A percentile compares a stretch with the other conserved stretches of the same genome.
Conservation (phyloP, 2,888 invertebrate genomes). For the Nysson spinosus region DNA sequence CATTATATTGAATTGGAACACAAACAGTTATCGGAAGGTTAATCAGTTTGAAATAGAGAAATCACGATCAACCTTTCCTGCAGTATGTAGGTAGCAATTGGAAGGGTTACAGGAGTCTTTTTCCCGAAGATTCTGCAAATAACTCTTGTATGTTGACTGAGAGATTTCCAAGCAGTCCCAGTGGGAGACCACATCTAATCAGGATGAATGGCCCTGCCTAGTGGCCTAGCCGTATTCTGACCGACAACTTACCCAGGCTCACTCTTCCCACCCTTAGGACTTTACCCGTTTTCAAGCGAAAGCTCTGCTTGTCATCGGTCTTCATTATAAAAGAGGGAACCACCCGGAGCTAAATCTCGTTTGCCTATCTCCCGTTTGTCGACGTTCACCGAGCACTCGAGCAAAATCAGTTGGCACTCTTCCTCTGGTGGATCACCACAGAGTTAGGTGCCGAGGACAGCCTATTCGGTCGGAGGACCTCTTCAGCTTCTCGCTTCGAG, state of each 20-base stretch:
- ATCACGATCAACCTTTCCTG: slow-evolving; percentile 21
- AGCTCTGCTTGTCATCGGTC: slow-evolving; percentile 70
- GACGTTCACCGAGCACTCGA: slow-evolving; percentile 9
- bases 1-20: too few relatives aligned
- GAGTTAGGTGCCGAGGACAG: slow-evolving; percentile 29
- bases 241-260: slow-evolving; percentile 63
- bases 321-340: slow-evolving; percentile 73
- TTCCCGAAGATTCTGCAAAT: slow-evolving; percentile 48
- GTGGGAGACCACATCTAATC: slow-evolving; percentile 71
- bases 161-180: slow-evolving; percentile 63
- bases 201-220: slow-evolving; percentile 72
- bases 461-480: slow-evolving; percentile 24
- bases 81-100: slow-evolving; percentile 18
- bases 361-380: slow-evolving; percentile 55
- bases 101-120: too few relatives aligned
- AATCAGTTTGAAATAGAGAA: slow-evolving; percentile 33
- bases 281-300: slow-evolving; percentile 50
- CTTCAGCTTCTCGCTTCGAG: slow-evolving; percentile 42
- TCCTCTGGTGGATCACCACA: slow-evolving; percentile 21
- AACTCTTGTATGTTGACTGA: slow-evolving; percentile 55
- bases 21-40: too few relatives aligned
- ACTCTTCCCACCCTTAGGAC: slow-evolving; percentile 38
- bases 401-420: slow-evolving; percentile 34
- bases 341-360: slow-evolving; percentile 66
- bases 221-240: slow-evolving; percentile 61